Evolutionary conservation across 2,888 invertebrate species (phyloP).

Genomic region (Hedya salicella): DNA sequence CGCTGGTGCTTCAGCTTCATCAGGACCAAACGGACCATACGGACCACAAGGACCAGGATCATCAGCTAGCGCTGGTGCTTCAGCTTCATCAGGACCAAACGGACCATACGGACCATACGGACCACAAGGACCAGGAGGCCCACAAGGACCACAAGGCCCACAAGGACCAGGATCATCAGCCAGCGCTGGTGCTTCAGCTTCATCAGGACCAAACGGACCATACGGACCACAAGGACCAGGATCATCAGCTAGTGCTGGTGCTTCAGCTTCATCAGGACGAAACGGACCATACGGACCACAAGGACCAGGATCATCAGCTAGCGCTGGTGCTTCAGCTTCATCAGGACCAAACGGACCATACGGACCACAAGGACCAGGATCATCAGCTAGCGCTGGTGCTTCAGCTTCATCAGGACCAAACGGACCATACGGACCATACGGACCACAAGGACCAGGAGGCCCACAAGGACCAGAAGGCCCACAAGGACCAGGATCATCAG

Average conservation of each 20-base stretch:
- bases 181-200: background rate
- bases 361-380: constrained; percentile 47
- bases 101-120: constrained; percentile 11
- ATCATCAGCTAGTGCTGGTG: constrained; percentile 17
- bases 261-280: constrained; percentile 40
- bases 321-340: too few relatives aligned
- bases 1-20: constrained; percentile 5
- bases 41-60: constrained; percentile 12
- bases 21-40: constrained; percentile 9
- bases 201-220: constrained; percentile 24
- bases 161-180: constrained; percentile 16
- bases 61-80: too few relatives aligned
- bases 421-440: background rate
- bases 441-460: background rate
- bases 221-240: constrained; percentile 11
- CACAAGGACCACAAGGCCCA: constrained; percentile 23
- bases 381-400: constrained; percentile 26
- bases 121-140: constrained; percentile 26
- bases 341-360: constrained; percentile 11
- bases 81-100: background rate
- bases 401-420: constrained; percentile 10
- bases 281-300: constrained; percentile 28
- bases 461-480: constrained; percentile 6
- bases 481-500: constrained; percentile 12
- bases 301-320: constrained; percentile 14